Percentiles rank a stretch among this genome's conserved stretches.
Evolutionary conservation across 1,140 invertebrate genomes (phyloP).

Genomic region (Megalonaias nervosa): DNA sequence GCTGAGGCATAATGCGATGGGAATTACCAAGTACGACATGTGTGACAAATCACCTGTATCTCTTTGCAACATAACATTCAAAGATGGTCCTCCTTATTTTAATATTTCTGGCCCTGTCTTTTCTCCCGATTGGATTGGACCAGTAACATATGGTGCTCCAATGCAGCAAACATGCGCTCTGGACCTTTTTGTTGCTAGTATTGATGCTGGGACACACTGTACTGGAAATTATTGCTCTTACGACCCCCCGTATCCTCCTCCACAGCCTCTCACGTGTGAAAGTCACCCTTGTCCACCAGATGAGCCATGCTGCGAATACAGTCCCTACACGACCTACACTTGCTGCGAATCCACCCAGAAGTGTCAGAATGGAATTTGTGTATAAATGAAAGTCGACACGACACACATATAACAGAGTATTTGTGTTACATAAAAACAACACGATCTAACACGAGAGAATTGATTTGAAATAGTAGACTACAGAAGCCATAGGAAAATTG

Average conservation of each 20-base stretch:
- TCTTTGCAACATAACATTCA: constrained; percentile 44
- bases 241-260: constrained; percentile 39
- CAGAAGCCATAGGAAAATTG: too few relatives aligned
- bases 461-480: too few relatives aligned
- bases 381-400: too few relatives aligned
- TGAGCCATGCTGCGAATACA: constrained; percentile 50
- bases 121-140: constrained; percentile 45
- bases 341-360: constrained; percentile 45
- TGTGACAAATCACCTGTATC: constrained; percentile 42
- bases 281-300: constrained; percentile 41
- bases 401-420: too few relatives aligned
- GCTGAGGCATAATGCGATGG: constrained; percentile 24
- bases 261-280: constrained; percentile 44
- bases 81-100: constrained; percentile 49
- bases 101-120: constrained; percentile 49
- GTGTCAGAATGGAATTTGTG: constrained; percentile 10
- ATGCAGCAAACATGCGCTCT: constrained; percentile 47
- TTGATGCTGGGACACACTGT: constrained; percentile 39
- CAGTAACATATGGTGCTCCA: constrained; percentile 43
- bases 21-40: neutral
- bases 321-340: constrained; percentile 47
- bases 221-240: constrained; percentile 37
- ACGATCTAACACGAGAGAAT: too few relatives aligned
- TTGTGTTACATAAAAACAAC: too few relatives aligned
- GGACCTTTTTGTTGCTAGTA: constrained; percentile 44